Percentiles rank a stretch among this genome's conserved stretches.
Evolutionary conservation across 2,888 invertebrate genomes (phyloP).

Genomic region (Gisinianus flammeolus): DNA sequence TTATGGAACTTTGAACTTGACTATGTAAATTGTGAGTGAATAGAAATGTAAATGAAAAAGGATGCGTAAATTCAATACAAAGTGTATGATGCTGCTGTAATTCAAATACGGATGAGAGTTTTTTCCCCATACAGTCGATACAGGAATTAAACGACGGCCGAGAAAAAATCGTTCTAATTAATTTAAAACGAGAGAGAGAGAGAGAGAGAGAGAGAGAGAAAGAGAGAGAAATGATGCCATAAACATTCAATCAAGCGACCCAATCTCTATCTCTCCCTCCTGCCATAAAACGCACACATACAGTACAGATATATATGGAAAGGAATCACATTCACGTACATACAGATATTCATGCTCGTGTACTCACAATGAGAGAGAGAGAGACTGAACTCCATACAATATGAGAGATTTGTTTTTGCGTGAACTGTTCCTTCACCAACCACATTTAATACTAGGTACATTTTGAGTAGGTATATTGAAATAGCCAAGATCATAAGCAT

Average conservation of each 20-base stretch:
- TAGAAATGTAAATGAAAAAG: background rate
- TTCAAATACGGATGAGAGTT: background rate
- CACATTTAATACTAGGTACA: too few relatives aligned
- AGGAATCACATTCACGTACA: too few relatives aligned
- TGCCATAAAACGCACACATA: conserved; percentile 4
- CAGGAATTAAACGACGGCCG: background rate
- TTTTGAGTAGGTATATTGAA: too few relatives aligned
- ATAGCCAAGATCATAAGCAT: too few relatives aligned
- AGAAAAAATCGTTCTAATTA: conserved; percentile 17
- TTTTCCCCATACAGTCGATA: background rate
- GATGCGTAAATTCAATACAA: background rate
- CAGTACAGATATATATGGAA: background rate
- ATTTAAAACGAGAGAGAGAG: conserved; percentile 8
- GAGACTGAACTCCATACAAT: too few relatives aligned
- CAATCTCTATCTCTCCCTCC: background rate
- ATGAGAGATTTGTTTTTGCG: too few relatives aligned
- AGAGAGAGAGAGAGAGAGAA: conserved; percentile 1
- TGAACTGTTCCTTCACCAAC: too few relatives aligned
- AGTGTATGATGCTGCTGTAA: background rate
- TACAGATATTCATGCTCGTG: too few relatives aligned
- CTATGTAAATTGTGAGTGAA: background rate
- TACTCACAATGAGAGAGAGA: conserved; percentile 6
- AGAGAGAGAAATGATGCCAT: conserved; percentile 11
- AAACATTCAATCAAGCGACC: conserved; percentile 11
- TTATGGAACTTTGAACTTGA: background rate